Evolutionary conservation across 2,113 vertebrate species (phyloP).

Genomic region (Dasyornis broadbenti): DNA sequence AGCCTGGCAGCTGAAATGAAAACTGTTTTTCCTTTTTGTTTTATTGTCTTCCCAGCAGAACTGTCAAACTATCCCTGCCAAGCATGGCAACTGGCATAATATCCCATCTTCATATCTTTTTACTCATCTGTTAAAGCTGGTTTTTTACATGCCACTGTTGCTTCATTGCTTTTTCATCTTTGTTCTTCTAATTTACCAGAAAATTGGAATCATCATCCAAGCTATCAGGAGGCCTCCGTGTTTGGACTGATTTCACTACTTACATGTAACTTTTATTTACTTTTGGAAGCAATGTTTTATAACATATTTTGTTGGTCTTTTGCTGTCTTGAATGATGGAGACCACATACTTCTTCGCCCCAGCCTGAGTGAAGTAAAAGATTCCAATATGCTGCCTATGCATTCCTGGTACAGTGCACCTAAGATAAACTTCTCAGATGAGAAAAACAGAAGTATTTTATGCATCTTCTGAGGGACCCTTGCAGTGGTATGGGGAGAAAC

Average conservation of each 20-base stretch:
- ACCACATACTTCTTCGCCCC: not conserved
- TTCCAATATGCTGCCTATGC: not conserved
- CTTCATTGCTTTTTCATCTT: not conserved
- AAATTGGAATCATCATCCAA: not conserved
- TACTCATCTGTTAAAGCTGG: not conserved
- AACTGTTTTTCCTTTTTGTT: conserved; percentile 1
- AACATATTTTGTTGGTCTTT: not conserved
- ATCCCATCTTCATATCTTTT: not conserved
- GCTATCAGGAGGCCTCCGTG: not conserved
- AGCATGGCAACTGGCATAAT: not conserved
- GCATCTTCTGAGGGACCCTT: not conserved
- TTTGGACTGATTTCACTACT: not conserved
- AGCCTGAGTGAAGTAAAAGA: not conserved
- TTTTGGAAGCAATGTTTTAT: not conserved
- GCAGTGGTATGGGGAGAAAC: not conserved
- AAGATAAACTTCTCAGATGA: not conserved
- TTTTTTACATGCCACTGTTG: not conserved
- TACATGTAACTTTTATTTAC: not conserved
- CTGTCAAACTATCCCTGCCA: not conserved
- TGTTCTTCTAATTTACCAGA: not conserved
- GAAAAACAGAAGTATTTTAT: not conserved
- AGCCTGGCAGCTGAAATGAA: conserved; percentile 1
- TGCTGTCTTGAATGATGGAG: not conserved
- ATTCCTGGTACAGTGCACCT: not conserved
- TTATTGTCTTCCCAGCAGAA: not conserved